Percentiles rank a stretch among this genome's conserved stretches.
Evolutionary conservation across 1,140 invertebrate genomes (phyloP).

Genomic region (Episyrphus balteatus): DNA sequence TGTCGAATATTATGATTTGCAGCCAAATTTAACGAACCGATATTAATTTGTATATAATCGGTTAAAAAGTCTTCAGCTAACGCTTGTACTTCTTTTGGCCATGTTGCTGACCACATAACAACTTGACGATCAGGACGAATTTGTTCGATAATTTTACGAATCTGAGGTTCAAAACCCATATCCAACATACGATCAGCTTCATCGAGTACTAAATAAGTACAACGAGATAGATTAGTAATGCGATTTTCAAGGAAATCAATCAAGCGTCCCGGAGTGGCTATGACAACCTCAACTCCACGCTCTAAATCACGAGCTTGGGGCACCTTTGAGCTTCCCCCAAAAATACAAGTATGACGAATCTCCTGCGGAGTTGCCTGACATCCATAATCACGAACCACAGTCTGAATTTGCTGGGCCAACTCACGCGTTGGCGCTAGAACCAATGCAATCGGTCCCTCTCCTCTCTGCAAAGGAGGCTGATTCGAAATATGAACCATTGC

Average conservation of each 20-base stretch:
- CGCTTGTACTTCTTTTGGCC: conserved; percentile 94
- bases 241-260: conserved; percentile 94
- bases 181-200: conserved; percentile 84
- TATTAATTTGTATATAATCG: conserved; percentile 85
- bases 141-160: conserved; percentile 94
- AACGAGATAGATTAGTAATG: conserved; percentile 79
- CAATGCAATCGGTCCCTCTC: conserved; percentile 86
- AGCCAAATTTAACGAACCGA: conserved; percentile 84
- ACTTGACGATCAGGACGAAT: conserved; percentile 91
- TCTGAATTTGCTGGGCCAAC: conserved; percentile 94
- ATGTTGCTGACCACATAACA: conserved; percentile 99
- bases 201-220: conserved; percentile 93
- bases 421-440: conserved; percentile 93
- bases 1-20: conserved; percentile 98
- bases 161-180: conserved; percentile 99
- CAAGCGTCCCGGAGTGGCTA: conserved; percentile 92
- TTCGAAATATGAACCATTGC: conserved; percentile 65
- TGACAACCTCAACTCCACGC: conserved; percentile 82
- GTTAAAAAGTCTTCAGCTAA: conserved; percentile 90
- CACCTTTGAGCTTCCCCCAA: conserved; percentile 92
- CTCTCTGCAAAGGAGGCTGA: conserved; percentile 54
- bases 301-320: conserved; percentile 87
- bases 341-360: conserved; percentile 89
- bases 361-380: conserved; percentile 49
- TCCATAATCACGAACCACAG: conserved; percentile 86